Evolutionary conservation across 2,888 invertebrate genomes (phyloP), one percentile per base, ranked within the genome.

Genomic region (Argynnis bischoffii): DNA sequence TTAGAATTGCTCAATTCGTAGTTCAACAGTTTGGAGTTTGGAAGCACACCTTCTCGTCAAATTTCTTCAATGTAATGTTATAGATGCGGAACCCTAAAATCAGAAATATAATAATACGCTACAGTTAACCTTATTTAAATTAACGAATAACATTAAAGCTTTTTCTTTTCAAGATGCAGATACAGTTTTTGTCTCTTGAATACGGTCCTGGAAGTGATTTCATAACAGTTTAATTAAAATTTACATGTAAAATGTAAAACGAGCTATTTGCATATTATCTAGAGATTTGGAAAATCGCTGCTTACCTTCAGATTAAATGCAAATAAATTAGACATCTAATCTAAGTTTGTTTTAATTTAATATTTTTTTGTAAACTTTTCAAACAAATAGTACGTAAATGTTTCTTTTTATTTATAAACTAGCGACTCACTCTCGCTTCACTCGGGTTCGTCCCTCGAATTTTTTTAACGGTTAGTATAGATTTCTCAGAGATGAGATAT

Each of bases 161-260:
- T 16, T 41, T 18, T 41, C 15, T 2, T 18, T 18, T 13, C 13
- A 13, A 2, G 18, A 47, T 3, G 3, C 13, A 15, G 8, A 21
- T 21, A 47, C 8, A 21, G 8, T 59, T 8, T 41, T 41, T 48
- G 8, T n/a, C 21, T 13, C 13, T 59, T 26, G 14, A 59, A 26
- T 47, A 26, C n/a, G 8, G 59, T n/a, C 16, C 59, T 48, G 26
- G 31, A 31, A 16, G 31, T 26, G 59, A 16, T 31, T 48, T 26
- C 31, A 48, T 26, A 48, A 64, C 69, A 72, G 60, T 67, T 72
- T 69, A 66, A 67, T 71, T 71, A 72, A 69, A 69, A 69, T 69
- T 69, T 54, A 69, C 60, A 67, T 72, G 56, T 67, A 67, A 67
- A 67, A 71, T 72, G 71, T 69, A 69, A 72, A 72, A 69, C 21